Conservation (phyloP, 2,888 invertebrate genomes). For the Calliphora vomitoria region DNA sequence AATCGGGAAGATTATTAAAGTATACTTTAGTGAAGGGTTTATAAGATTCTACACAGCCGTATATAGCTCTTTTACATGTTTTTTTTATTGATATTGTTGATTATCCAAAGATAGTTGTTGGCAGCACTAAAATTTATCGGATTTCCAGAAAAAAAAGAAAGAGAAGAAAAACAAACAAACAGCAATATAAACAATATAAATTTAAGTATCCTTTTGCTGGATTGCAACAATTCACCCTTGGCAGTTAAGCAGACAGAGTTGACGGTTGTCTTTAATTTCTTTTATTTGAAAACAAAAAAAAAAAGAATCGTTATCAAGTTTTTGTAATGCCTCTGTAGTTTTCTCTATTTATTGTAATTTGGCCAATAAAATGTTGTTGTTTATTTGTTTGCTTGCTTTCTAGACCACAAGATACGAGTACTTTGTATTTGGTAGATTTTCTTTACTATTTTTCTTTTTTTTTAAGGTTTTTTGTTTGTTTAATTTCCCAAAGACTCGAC, state of each 20-base stretch:
- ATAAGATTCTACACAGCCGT: too few species aligned
- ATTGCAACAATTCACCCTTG: conserved; percentile 41
- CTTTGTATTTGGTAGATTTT: conserved; percentile 15
- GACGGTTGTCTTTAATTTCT: conserved; percentile 9
- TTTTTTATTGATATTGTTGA: conserved; percentile 41
- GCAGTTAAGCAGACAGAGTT: conserved; percentile 21
- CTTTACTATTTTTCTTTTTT: not conserved
- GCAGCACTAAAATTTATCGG: conserved; percentile 31
- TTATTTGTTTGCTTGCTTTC: not conserved
- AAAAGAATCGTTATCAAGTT: conserved; percentile 16
- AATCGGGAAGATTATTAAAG: too few species aligned
- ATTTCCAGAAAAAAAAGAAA: not conserved
- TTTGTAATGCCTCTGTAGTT: not conserved
- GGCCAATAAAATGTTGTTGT: conserved; percentile 34
- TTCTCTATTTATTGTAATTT: conserved; percentile 44
- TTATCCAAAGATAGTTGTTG: conserved; percentile 60
- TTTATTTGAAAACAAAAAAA: not conserved
- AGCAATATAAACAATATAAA: conserved; percentile 33
- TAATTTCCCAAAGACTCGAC: too few species aligned
- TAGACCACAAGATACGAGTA: conserved; percentile 20
- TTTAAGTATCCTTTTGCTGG: conserved; percentile 14
- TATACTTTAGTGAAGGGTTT: too few species aligned
- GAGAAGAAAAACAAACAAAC: not conserved
- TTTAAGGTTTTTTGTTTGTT: not conserved
- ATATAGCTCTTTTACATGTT: too few species aligned